Conservation (phyloP, 2,113 vertebrate species). For the Gadus macrocephalus region DNA sequence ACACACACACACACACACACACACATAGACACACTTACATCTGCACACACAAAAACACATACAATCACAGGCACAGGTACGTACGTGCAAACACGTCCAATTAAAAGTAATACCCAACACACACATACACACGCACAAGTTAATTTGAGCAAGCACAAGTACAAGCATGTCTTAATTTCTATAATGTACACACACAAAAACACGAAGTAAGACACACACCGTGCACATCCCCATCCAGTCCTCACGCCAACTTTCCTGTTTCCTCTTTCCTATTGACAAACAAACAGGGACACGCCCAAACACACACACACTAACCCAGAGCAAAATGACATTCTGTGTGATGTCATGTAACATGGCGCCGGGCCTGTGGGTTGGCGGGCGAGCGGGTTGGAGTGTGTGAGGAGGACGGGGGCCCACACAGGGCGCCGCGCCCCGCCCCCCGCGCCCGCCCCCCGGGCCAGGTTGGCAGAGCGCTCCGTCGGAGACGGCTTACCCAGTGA, state of each 20-base stretch:
- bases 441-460: background rate
- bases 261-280: conserved; percentile 43
- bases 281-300: conserved; percentile 21
- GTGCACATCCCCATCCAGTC: too few relatives aligned
- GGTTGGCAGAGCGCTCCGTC: conserved; percentile 30
- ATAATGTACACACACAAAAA: conserved; percentile 7
- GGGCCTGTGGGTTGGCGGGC: conserved; percentile 35
- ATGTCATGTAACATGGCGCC: conserved; percentile 43
- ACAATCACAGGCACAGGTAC: background rate
- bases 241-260: background rate
- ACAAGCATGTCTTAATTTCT: too few relatives aligned
- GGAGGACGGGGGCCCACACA: conserved; percentile 47
- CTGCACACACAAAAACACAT: conserved; percentile 32
- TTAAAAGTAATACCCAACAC: conserved; percentile 9
- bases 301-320: conserved; percentile 8
- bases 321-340: conserved; percentile 12
- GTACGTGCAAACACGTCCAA: too few relatives aligned
- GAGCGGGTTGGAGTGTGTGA: conserved; percentile 44
- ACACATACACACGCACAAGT: conserved; percentile 10
- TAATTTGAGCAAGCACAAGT: too few relatives aligned
- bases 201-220: conserved; percentile 17
- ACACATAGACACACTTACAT: conserved; percentile 28
- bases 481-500: conserved; percentile 52
- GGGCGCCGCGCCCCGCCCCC: conserved; percentile 19
- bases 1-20: conserved; percentile 47